These are phyloP conservation scores for Caenorhabditis wallacei DNA, from an alignment of 2,888 invertebrate genomes.

Conservation along the genomic window DNA sequence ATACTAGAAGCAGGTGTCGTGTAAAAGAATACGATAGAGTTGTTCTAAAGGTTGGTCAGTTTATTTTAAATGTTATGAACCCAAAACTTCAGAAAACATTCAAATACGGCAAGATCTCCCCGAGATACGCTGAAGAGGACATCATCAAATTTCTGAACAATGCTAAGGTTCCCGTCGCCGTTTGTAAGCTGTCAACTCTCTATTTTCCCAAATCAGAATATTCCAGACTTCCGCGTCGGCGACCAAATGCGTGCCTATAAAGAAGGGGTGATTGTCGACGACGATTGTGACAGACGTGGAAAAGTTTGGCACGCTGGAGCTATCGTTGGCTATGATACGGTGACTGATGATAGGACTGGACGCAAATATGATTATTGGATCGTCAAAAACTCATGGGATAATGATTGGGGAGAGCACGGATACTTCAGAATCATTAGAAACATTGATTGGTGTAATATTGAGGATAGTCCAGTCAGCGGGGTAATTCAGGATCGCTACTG, in stretches of 20 bases:
- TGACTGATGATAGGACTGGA: constrained; percentile 1
- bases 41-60: neutral
- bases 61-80: no score
- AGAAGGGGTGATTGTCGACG: constrained; percentile 24
- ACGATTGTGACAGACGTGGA: constrained; percentile 28
- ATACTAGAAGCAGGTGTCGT: neutral
- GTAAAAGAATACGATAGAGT: constrained; percentile 7
- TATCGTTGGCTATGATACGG: constrained; percentile 35
- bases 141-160: constrained; percentile 30
- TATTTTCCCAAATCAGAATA: neutral
- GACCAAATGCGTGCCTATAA: constrained; percentile 32
- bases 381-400: constrained; percentile 51
- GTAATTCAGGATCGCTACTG: constrained; percentile 12
- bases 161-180: constrained; percentile 46
- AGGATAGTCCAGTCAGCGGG: constrained; percentile 28
- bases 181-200: constrained; percentile 30
- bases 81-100: constrained; percentile 34
- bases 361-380: constrained; percentile 46
- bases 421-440: constrained; percentile 30
- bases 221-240: constrained; percentile 52
- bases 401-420: constrained; percentile 57
- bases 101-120: neutral
- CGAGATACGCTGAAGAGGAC: constrained; percentile 29
- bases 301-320: constrained; percentile 41
- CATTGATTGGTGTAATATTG: constrained; percentile 53